phyloP scores from a whole-genome alignment of 2,888 invertebrate genomes.

The Graphium colonna region DNA sequence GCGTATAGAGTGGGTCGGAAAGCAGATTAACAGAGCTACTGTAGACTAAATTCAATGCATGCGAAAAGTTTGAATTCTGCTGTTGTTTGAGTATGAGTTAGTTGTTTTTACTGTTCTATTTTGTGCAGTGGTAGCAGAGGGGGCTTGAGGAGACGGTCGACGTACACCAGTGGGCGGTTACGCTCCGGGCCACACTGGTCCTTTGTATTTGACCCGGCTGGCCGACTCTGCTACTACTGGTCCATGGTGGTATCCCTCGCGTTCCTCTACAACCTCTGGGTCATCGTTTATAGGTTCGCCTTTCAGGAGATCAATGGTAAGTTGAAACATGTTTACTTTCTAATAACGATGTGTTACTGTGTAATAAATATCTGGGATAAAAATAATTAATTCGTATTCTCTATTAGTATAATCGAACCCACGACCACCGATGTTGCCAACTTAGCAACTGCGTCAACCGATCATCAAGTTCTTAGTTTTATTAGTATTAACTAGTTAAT shows the following conservation, averaged over 20 bases:
- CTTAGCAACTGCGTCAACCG: too few species aligned
- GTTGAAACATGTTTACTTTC: constrained; percentile 40
- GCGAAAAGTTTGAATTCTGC: constrained; percentile 20
- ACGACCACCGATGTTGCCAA: too few species aligned
- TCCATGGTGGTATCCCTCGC: constrained; percentile 97
- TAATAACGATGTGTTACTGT: neutral
- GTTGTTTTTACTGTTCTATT: constrained; percentile 25
- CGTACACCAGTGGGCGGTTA: constrained; percentile 81
- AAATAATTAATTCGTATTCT: neutral
- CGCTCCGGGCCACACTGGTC: constrained; percentile 91
- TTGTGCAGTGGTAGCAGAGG: constrained; percentile 63
- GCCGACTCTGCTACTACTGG: constrained; percentile 97
- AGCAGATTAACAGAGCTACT: constrained; percentile 22
- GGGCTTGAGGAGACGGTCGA: constrained; percentile 78
- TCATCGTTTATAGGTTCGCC: constrained; percentile 98
- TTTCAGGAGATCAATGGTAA: constrained; percentile 97
- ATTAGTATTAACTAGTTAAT: too few species aligned
- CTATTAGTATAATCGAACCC: too few species aligned
- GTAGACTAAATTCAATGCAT: constrained; percentile 24
- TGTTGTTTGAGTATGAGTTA: constrained; percentile 22
- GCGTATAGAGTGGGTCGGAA: constrained; percentile 16
- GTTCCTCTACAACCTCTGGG: constrained; percentile 98
- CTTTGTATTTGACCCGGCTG: constrained; percentile 99
- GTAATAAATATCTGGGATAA: neutral
- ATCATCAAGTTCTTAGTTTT: too few species aligned